Evolutionary conservation across 2,113 vertebrate species (phyloP).

Genomic region (Thalassarche chlororhynchos): DNA sequence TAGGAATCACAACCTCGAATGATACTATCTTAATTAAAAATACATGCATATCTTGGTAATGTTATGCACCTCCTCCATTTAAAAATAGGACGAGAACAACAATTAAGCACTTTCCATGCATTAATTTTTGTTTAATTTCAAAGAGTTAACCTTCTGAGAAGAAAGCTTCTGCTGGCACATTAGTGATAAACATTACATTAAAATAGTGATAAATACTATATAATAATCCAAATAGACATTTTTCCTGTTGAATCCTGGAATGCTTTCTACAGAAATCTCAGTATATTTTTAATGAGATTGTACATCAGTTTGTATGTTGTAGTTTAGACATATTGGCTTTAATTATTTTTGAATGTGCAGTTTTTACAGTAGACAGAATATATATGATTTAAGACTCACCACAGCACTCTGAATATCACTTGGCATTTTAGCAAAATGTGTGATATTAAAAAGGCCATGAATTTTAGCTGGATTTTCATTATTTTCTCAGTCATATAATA

Average conservation of each 20-base stretch:
- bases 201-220: conserved; percentile 39
- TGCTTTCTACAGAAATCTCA: conserved; percentile 19
- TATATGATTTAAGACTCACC: conserved; percentile 48
- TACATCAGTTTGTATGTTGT: conserved; percentile 50
- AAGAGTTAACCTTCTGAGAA: conserved; percentile 58
- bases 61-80: conserved; percentile 11
- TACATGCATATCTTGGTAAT: conserved; percentile 11
- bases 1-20: conserved; percentile 5
- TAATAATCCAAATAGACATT: conserved; percentile 22
- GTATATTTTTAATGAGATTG: conserved; percentile 63
- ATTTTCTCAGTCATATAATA: conserved; percentile 26
- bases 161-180: conserved; percentile 45
- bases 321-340: conserved; percentile 54
- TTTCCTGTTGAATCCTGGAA: conserved; percentile 4
- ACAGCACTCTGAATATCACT: conserved; percentile 25
- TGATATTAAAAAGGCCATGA: conserved; percentile 55
- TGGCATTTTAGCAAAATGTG: conserved; percentile 58
- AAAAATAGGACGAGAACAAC: conserved; percentile 41
- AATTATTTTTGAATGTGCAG: conserved; percentile 65
- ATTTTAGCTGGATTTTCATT: conserved; percentile 56
- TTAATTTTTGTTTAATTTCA: conserved; percentile 57
- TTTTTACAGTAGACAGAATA: conserved; percentile 56
- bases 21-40: conserved; percentile 63
- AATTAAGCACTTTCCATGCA: conserved; percentile 20
- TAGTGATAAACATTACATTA: conserved; percentile 32